phyloP scores from a whole-genome alignment of 2,113 vertebrate genomes.

The Phylloscopus trochiloides region DNA sequence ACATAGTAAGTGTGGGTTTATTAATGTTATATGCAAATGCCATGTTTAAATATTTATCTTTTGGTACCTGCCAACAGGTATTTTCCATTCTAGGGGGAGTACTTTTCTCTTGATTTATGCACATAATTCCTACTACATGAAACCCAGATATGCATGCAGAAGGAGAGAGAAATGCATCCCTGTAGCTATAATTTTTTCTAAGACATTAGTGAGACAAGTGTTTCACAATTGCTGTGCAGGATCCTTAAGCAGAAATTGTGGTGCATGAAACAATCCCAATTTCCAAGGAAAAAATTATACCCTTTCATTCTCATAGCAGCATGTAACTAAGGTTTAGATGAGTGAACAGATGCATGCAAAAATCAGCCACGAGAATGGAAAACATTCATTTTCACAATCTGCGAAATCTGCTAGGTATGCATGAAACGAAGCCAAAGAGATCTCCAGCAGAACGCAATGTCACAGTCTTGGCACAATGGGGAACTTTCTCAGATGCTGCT shows the following conservation, averaged over 20 bases:
- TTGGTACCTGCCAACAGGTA: conserved; percentile 54
- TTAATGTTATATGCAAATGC: conserved; percentile 37
- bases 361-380: conserved; percentile 70
- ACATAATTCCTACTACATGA: not conserved
- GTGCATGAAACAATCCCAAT: conserved; percentile 56
- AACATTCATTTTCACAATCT: conserved; percentile 77
- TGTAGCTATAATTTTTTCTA: not conserved
- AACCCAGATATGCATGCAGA: not conserved
- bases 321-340: conserved; percentile 75
- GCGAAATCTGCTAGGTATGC: conserved; percentile 74
- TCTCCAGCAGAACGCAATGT: conserved; percentile 71
- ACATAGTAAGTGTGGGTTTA: conserved; percentile 29
- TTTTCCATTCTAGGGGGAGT: conserved; percentile 45
- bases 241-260: conserved; percentile 65
- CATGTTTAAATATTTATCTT: conserved; percentile 45
- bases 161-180: conserved; percentile 1
- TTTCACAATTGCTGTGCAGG: conserved; percentile 53
- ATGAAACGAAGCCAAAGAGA: conserved; percentile 70
- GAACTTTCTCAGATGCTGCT: conserved; percentile 34
- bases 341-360: conserved; percentile 75
- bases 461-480: conserved; percentile 59
- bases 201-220: conserved; percentile 58
- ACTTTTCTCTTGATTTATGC: conserved; percentile 19
- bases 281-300: conserved; percentile 72
- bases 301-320: conserved; percentile 74